A percentile compares a stretch with the other conserved stretches of the same genome.
phyloP scores from a whole-genome alignment of 2,888 invertebrate genomes.

The Syrista parreyssii region DNA sequence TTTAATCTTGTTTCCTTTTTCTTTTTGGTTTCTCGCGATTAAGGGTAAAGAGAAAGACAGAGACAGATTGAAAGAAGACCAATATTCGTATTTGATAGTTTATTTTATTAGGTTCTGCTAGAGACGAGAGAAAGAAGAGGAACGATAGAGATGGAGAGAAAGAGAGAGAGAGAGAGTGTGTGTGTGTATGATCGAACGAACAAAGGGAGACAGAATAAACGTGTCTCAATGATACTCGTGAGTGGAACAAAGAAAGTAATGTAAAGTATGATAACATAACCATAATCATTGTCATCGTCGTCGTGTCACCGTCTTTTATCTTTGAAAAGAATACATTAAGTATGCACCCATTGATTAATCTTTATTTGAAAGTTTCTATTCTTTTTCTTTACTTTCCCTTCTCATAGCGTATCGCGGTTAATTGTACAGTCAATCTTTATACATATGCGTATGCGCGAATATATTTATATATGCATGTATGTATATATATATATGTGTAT shows the following conservation, averaged over 20 bases:
- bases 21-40: constrained; percentile 11
- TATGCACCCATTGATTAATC: constrained; percentile 1
- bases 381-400: neutral
- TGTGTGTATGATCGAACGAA: neutral
- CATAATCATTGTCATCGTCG: too few relatives aligned
- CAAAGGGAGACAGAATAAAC: too few relatives aligned
- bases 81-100: constrained; percentile 29
- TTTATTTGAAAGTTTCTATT: neutral
- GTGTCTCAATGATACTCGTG: too few relatives aligned
- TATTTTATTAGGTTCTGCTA: constrained; percentile 33
- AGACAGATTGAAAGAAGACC: constrained; percentile 29
- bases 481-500: neutral
- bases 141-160: neutral
- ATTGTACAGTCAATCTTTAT: neutral
- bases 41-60: constrained; percentile 14
- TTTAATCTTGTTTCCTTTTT: constrained; percentile 25
- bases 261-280: too few relatives aligned
- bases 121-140: constrained; percentile 24
- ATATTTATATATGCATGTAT: neutral
- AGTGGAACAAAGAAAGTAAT: too few relatives aligned
- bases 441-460: neutral
- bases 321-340: neutral
- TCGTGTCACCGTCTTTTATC: neutral
- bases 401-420: constrained; percentile 1
- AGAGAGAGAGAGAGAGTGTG: neutral